Conservation (phyloP, 2,113 vertebrate species). For the Callionymus lyra region DNA sequence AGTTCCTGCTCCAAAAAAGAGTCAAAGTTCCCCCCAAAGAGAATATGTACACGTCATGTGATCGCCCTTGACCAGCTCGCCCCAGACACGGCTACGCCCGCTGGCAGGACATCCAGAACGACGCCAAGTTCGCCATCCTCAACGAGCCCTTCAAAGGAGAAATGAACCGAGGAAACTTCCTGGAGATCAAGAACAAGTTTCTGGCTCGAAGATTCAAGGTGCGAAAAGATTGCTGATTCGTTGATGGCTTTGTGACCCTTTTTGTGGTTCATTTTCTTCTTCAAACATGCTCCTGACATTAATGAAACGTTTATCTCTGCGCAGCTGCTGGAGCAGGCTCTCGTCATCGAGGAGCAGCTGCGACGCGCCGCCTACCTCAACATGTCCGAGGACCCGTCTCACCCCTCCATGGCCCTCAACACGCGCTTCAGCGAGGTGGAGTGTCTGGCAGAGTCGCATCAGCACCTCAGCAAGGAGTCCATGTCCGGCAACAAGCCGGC, state of each 20-base stretch:
- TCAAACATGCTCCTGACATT: background rate
- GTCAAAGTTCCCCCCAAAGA: no score
- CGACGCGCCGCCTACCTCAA: conserved; percentile 92
- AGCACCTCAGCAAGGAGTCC: conserved; percentile 95
- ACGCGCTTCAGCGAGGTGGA: conserved; percentile 95
- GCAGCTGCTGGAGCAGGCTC: conserved; percentile 88
- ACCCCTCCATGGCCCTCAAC: conserved; percentile 95
- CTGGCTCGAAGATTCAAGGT: conserved; percentile 96
- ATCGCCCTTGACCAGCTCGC: conserved; percentile 60
- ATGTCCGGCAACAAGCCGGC: conserved; percentile 97
- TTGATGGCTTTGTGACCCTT: no score
- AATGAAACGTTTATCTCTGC: background rate
- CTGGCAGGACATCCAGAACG: conserved; percentile 99
- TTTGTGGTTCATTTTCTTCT: no score
- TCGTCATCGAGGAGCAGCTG: conserved; percentile 95
- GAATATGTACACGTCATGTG: no score
- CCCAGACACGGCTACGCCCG: conserved; percentile 93
- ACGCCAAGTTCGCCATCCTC: conserved; percentile 92
- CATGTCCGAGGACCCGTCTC: conserved; percentile 95
- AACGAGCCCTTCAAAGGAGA: conserved; percentile 97
- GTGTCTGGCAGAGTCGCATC: conserved; percentile 92
- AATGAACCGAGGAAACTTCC: conserved; percentile 95
- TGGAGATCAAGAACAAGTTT: conserved; percentile 99
- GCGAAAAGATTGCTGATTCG: background rate
- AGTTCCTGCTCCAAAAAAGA: no score